phyloP scores from a whole-genome alignment of 2,888 invertebrate genomes.

The Callyntrura guangdongensis region DNA sequence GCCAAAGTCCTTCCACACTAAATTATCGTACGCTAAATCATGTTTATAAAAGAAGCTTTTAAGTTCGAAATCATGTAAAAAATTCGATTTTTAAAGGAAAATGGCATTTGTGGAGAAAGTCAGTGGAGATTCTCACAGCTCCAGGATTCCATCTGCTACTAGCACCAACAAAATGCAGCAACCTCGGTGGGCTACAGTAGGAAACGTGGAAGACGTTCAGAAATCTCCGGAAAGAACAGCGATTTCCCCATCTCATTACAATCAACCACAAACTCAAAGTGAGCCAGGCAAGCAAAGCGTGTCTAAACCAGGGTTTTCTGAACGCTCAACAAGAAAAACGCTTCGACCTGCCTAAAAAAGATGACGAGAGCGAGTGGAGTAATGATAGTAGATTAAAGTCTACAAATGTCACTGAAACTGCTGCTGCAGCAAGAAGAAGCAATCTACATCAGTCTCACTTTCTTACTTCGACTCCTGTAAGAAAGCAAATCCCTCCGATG shows the following conservation, averaged over 20 bases:
- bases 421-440: neutral
- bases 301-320: neutral
- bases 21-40: no score
- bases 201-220: neutral
- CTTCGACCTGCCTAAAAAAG: neutral
- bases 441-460: neutral
- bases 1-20: neutral
- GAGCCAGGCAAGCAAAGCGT: neutral
- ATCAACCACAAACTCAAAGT: neutral
- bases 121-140: neutral
- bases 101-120: conserved; percentile 12
- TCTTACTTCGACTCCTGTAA: neutral
- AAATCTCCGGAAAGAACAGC: neutral
- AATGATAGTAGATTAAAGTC: neutral
- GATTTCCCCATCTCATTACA: neutral
- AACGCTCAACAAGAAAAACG: conserved; percentile 7
- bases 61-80: neutral
- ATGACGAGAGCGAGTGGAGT: conserved; percentile 17
- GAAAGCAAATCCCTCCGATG: neutral
- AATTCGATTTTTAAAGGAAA: conserved; percentile 7
- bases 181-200: no score
- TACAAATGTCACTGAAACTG: neutral
- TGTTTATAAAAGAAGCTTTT: no score
- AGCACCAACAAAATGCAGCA: neutral
- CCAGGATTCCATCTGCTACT: neutral